phyloP scores from a whole-genome alignment of 1,140 invertebrate genomes.

The Bombus waltoni region DNA sequence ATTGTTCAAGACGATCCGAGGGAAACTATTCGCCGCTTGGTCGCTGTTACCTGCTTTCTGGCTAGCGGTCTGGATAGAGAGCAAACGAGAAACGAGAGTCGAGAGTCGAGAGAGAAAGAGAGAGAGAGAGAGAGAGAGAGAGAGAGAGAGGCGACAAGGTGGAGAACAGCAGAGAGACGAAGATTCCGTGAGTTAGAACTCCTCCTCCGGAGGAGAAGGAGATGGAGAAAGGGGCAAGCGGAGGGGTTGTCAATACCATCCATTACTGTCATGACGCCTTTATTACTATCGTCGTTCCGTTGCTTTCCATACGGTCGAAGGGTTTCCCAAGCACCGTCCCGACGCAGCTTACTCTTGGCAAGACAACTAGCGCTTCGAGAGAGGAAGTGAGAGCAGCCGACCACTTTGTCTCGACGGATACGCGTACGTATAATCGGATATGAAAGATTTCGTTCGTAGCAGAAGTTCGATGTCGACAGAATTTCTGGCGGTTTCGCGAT shows the following conservation, averaged over 20 bases:
- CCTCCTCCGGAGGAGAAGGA: not conserved
- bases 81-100: not conserved
- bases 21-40: slow-evolving; percentile 69
- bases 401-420: slow-evolving; percentile 32
- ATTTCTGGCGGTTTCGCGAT: slow-evolving; percentile 29
- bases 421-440: slow-evolving; percentile 35
- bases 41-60: slow-evolving; percentile 56
- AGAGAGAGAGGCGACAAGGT: not conserved
- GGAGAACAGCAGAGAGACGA: not conserved
- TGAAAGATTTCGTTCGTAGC: slow-evolving; percentile 49
- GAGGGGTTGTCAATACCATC: slow-evolving; percentile 64
- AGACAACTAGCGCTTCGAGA: slow-evolving; percentile 18
- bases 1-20: slow-evolving; percentile 67
- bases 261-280: slow-evolving; percentile 64
- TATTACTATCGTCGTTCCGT: slow-evolving; percentile 56
- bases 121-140: not conserved
- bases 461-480: slow-evolving; percentile 46
- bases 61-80: not conserved
- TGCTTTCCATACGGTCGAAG: slow-evolving; percentile 29
- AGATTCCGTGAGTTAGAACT: slow-evolving; percentile 38
- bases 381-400: not conserved
- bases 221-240: not conserved
- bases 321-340: slow-evolving; percentile 33
- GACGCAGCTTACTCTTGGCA: slow-evolving; percentile 28
- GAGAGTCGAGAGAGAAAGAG: no score